Base-by-base conservation (phyloP, 2,797 vertebrate genomes). In the Paedocypris micromegethes region DNA sequence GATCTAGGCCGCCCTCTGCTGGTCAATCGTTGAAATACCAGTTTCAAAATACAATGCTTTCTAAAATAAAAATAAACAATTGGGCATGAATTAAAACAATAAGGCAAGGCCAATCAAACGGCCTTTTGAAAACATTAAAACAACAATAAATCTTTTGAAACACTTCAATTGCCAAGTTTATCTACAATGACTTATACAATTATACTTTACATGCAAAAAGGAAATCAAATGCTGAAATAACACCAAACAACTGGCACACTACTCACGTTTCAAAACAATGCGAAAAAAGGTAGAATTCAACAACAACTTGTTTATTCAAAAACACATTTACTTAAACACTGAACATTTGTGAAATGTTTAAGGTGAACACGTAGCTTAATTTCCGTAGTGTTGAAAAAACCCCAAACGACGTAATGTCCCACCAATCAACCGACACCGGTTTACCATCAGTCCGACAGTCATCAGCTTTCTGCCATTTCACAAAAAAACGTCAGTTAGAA, bases 271-370 rank as follows among this genome's bases (percentile, higher is more conserved):
- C 45, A 44, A 58, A 5, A 6, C 0, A 44, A 52, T 0, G 41
- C 43, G 4, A 50, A 3, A 3, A 23, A 9, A 5, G 54, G 39
- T 5, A 46, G 9, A 4, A 38, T 56, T 60, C 9, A 46, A 62
- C 63, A 69, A 70, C 64, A 56, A 45, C 44, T 54, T 63, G 43
- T 76, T 77, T 74, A 77, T 74, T 77, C 40, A 54, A 72, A 23
- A 74, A 68, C 5, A 2, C 3, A 56, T 76, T 73, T 58, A 58
- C 61, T 65, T 62, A 47, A 65, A 72, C 68, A 72, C 40, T 57
- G 58, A 68, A 71, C 64, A 77, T 47, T n/a, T 72, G 68, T 49
- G 64, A 77, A 71, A 70, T 67, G 51, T 66, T 68, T 39, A 53
- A 66, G 55, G 64, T 63, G 56, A 67, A 70, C 59, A 67, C 58